Percentiles rank a stretch among this genome's conserved stretches.
phyloP scores from a whole-genome alignment of 2,888 invertebrate species.

The Schrankia costaestrigalis region DNA sequence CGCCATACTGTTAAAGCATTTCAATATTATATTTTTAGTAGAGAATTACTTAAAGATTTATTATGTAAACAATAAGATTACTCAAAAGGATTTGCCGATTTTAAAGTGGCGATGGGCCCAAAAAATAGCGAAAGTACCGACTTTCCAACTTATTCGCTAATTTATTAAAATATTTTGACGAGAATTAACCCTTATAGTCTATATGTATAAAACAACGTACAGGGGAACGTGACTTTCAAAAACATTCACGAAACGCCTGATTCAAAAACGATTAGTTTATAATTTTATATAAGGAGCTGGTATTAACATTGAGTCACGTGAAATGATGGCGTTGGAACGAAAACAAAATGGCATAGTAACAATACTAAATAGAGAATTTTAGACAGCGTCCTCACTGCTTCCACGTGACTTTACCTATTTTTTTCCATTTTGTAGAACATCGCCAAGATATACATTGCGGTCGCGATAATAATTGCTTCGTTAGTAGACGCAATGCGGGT shows the following conservation, averaged over 20 bases:
- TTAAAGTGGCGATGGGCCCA: no score
- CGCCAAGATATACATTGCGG: constrained; percentile 5
- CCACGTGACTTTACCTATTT: constrained; percentile 4
- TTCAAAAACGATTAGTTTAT: constrained; percentile 13
- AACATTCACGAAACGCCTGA: constrained; percentile 6
- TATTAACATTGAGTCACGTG: constrained; percentile 40
- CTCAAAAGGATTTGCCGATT: no score
- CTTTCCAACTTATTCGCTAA: no score
- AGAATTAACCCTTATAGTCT: constrained; percentile 3
- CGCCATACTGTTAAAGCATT: not conserved
- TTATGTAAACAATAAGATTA: no score
- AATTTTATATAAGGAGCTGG: constrained; percentile 5
- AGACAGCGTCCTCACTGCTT: constrained; percentile 10
- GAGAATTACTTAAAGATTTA: not conserved
- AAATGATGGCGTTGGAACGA: constrained; percentile 14
- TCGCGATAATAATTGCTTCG: constrained; percentile 2
- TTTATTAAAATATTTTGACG: not conserved
- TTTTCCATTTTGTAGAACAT: constrained; percentile 2
- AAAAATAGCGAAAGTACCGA: no score
- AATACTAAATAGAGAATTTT: constrained; percentile 4
- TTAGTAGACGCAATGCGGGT: not conserved
- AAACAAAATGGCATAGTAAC: constrained; percentile 19
- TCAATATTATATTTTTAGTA: not conserved
- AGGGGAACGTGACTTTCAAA: constrained; percentile 16
- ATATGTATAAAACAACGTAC: constrained; percentile 14